Percentiles rank a stretch among this genome's conserved stretches.
These are phyloP conservation scores for Selene dorsalis DNA, from an alignment of 2,797 vertebrate genomes.

Conservation along the genomic window DNA sequence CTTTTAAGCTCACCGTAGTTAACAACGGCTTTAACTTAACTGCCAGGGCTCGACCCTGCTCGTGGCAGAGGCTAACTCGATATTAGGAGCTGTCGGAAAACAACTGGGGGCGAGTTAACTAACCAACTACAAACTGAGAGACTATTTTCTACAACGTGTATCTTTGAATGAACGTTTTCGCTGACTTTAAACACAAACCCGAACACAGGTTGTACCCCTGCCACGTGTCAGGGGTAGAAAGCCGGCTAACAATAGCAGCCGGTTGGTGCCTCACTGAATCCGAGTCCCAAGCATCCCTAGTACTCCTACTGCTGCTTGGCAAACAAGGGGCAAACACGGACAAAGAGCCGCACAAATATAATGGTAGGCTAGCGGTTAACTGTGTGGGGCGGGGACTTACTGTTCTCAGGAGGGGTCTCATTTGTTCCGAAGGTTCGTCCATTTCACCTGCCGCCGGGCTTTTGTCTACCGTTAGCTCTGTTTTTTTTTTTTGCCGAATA, in stretches of 20 bases:
- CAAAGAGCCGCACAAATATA: slow-evolving; percentile 50
- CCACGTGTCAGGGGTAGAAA: slow-evolving; percentile 74
- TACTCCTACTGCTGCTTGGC: slow-evolving; percentile 48
- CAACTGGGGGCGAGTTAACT: not conserved
- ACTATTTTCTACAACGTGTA: accelerated
- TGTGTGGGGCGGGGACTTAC: slow-evolving; percentile 68
- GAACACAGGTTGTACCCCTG: slow-evolving; percentile 37
- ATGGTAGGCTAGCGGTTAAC: slow-evolving; percentile 4
- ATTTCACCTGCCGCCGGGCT: slow-evolving; percentile 63
- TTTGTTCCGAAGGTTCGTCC: slow-evolving; percentile 77
- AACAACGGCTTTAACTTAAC: slow-evolving; percentile 9
- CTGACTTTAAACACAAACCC: not conserved
- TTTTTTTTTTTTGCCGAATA: slow-evolving; percentile 19
- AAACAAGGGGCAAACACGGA: slow-evolving; percentile 51
- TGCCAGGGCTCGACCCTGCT: not conserved
- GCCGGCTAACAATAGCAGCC: slow-evolving; percentile 79
- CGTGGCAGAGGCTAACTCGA: slow-evolving; percentile 32
- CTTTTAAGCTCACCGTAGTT: not conserved
- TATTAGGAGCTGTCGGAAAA: slow-evolving; percentile 15
- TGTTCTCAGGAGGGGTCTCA: slow-evolving; percentile 77
- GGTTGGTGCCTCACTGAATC: slow-evolving; percentile 50
- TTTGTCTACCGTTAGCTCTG: slow-evolving; percentile 1
- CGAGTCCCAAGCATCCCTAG: slow-evolving; percentile 72
- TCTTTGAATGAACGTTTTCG: not conserved
- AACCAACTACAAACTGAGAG: not conserved